Conservation (phyloP, 1,140 invertebrate species). For the Penaeus chinensis region DNA sequence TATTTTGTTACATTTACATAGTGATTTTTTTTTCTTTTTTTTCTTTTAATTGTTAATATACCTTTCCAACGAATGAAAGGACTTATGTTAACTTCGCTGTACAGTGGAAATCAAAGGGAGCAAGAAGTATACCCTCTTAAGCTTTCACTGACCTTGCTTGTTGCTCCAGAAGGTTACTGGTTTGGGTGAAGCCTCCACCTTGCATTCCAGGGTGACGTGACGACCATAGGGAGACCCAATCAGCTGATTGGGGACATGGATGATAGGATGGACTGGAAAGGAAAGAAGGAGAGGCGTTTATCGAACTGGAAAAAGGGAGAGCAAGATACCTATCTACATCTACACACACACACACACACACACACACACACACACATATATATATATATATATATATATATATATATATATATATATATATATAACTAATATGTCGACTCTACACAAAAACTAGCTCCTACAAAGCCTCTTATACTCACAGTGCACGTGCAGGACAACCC, state of each 20-base stretch:
- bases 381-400: too few relatives aligned
- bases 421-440: background rate
- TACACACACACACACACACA: background rate
- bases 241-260: slow-evolving; percentile 70
- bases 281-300: background rate
- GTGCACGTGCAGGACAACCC: slow-evolving; percentile 83
- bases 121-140: background rate
- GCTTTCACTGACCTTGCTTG: slow-evolving; percentile 64
- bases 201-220: slow-evolving; percentile 68
- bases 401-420: background rate
- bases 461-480: slow-evolving; percentile 76
- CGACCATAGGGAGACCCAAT: slow-evolving; percentile 68
- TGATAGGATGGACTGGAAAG: slow-evolving; percentile 63
- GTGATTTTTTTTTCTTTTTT: too few relatives aligned
- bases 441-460: background rate
- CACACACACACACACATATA: too few relatives aligned
- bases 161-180: slow-evolving; percentile 69
- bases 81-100: too few relatives aligned
- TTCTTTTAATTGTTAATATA: too few relatives aligned
- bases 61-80: too few relatives aligned
- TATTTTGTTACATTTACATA: too few relatives aligned
- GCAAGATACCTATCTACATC: background rate
- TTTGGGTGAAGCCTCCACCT: slow-evolving; percentile 69
- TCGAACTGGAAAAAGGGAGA: too few relatives aligned
- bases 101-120: too few relatives aligned